A percentile compares a stretch with the other conserved stretches of the same genome.
These are phyloP conservation scores for Phortica magna DNA, from an alignment of 2,888 invertebrate genomes.

Conservation along the genomic window DNA sequence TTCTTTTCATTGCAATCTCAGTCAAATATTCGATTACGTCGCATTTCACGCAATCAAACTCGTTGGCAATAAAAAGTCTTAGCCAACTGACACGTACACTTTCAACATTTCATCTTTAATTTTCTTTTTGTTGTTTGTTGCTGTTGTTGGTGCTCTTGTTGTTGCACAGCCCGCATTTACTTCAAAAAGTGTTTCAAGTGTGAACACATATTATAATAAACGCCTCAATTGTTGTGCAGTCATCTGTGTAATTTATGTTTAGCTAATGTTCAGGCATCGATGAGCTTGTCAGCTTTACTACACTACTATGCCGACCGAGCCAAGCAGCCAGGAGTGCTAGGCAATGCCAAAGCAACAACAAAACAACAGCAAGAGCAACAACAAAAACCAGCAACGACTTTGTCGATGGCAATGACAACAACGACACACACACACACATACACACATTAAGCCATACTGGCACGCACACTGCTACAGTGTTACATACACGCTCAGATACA, in stretches of 20 bases:
- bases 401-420: background rate
- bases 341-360: background rate
- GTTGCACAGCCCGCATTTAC: conserved; percentile 2
- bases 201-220: conserved; percentile 74
- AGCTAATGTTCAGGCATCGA: conserved; percentile 76
- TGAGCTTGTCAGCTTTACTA: conserved; percentile 68
- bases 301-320: background rate
- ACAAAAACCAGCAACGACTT: conserved; percentile 22
- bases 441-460: conserved; percentile 56
- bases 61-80: background rate
- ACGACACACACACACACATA: conserved; percentile 36
- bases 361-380: background rate
- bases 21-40: background rate
- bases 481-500: background rate
- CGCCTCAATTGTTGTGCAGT: conserved; percentile 73
- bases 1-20: background rate
- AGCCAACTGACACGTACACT: background rate
- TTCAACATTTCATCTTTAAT: conserved; percentile 8
- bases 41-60: background rate
- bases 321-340: conserved; percentile 2
- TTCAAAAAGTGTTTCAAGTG: conserved; percentile 59
- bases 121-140: background rate
- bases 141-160: background rate
- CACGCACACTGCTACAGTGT: conserved; percentile 21
- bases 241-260: conserved; percentile 74